phyloP scores from a whole-genome alignment of 1,140 invertebrate species.

The Schlechtendalia chinensis region DNA sequence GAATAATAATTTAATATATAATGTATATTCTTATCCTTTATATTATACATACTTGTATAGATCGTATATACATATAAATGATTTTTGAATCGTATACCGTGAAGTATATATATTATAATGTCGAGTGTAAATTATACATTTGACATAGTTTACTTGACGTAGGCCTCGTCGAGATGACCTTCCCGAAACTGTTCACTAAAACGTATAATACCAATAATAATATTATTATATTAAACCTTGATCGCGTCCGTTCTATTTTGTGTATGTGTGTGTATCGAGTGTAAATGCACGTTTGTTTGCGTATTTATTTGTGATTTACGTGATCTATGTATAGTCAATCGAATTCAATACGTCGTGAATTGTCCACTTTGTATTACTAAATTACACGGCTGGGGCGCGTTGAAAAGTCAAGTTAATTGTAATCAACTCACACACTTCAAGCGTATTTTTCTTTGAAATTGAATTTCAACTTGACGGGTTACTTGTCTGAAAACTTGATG shows the following conservation, averaged over 20 bases:
- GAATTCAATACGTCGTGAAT: not conserved
- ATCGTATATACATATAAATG: not conserved
- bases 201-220: not conserved
- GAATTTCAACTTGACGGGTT: too few relatives aligned
- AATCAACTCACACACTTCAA: too few relatives aligned
- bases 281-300: not conserved
- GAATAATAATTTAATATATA: not conserved
- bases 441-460: too few relatives aligned
- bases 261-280: not conserved
- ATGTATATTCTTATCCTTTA: not conserved
- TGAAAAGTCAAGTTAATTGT: too few relatives aligned
- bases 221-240: conserved; percentile 21
- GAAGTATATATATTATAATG: conserved; percentile 11
- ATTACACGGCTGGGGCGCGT: not conserved
- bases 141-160: not conserved
- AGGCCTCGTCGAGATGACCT: not conserved
- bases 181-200: not conserved
- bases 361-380: not conserved
- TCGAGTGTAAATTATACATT: too few relatives aligned
- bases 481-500: too few relatives aligned
- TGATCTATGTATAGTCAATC: too few relatives aligned
- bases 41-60: too few relatives aligned
- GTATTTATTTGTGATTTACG: not conserved
- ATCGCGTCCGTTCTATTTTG: not conserved
- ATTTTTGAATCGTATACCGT: conserved; percentile 21